Base-by-base conservation (phyloP, 2,113 vertebrate species). In the Xiphias gladius region DNA sequence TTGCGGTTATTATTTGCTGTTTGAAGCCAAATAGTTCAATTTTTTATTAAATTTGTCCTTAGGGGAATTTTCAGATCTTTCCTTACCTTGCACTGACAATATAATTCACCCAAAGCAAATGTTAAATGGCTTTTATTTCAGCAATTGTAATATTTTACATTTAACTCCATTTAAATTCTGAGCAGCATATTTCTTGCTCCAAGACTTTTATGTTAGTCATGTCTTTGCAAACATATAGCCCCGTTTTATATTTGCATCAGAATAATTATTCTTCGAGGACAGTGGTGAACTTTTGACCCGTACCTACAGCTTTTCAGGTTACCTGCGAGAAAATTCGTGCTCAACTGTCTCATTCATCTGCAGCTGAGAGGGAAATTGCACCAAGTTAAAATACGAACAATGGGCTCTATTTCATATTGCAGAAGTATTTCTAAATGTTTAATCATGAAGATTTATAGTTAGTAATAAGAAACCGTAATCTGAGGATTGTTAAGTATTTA, bases 321-420 rank as follows among this genome's bases (percentile, higher is more conserved):
- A 55, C 37, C 22, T 61, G 68, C 5, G 1, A 35, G 3, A 39
- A 84, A 76, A 67, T 73, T 78, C 11, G 55, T 20, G 13, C 19
- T 72, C 14, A 71, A 75, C 35, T 28, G 65, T 73, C 12, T 65
- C 50, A 7, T 76, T 78, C 12, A 50, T 70, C 48, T 54, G n/a
- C 26, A 74, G 68, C 79, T 90, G 20, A 62, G 54, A 26, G 22
- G 64, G 50, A 48, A 22, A 28, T 24, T 67, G 69, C 19, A 55
- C 46, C 69, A 24, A 62, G 22, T 39, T 20, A 4, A 55, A 73
- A 76, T 10, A 12, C 32, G 19, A 72, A 75, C 66, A 46, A 46
- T 63, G 26, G 54, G 28, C 70, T 86, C 69, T 1, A n/a, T 88
- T 86, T 80, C 65, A 89, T 43, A 69, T 80, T 80, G 82, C 80